Percentiles rank a stretch among this genome's conserved stretches.
phyloP scores from a whole-genome alignment of 2,888 invertebrate genomes.

The Lochmaea crataegi region DNA sequence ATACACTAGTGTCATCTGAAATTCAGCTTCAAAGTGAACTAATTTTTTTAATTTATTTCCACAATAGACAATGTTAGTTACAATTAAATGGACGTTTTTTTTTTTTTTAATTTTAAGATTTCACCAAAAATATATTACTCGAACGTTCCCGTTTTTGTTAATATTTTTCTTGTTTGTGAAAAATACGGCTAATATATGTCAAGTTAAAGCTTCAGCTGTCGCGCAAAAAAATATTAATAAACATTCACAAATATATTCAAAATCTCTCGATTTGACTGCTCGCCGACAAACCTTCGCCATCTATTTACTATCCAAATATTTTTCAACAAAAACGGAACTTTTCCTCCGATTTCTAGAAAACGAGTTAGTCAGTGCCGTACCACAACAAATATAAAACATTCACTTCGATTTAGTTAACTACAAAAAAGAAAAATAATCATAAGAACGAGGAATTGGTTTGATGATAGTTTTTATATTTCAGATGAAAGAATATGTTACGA shows the following conservation, averaged over 20 bases:
- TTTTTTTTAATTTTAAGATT: too few relatives aligned
- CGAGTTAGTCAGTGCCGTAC: background rate
- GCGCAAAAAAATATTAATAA: slow-evolving; percentile 2
- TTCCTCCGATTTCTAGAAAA: background rate
- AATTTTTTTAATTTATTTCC: too few relatives aligned
- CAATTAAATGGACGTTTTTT: too few relatives aligned
- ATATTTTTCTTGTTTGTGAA: background rate
- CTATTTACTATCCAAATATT: slow-evolving; percentile 11
- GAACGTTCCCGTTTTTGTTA: background rate
- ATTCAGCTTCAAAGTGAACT: too few relatives aligned
- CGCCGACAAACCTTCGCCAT: background rate
- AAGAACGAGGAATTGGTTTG: too few relatives aligned
- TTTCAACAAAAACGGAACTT: slow-evolving; percentile 1
- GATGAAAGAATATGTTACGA: too few relatives aligned
- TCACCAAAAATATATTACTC: too few relatives aligned
- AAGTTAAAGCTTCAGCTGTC: background rate
- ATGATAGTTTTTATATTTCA: too few relatives aligned
- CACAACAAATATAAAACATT: background rate
- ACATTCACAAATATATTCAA: slow-evolving; percentile 8
- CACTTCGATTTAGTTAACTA: background rate
- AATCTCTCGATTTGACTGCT: slow-evolving; percentile 2
- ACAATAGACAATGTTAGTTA: too few relatives aligned
- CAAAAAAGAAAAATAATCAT: too few relatives aligned
- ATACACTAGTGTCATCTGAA: too few relatives aligned
- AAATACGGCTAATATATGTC: background rate